Base-by-base conservation (phyloP, 2,797 vertebrate genomes). In the Aulostomus chinensis region DNA sequence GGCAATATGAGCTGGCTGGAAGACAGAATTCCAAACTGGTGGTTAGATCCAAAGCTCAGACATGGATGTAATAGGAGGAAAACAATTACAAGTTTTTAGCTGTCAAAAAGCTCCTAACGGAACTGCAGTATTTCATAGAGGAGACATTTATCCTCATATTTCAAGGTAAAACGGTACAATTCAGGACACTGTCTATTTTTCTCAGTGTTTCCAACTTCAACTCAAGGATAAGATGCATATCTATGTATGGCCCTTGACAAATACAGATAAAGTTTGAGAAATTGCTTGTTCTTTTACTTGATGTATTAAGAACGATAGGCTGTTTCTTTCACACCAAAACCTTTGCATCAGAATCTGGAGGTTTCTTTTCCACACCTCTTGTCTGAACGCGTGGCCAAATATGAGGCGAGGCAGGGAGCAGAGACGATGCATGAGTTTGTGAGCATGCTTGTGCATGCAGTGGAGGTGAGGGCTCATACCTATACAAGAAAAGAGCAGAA, bases 171-270 rank as follows among this genome's bases (percentile, higher is more conserved):
- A 64, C 62, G 22, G 17, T 59, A 58, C 42, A 20, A 54, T 68
- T 81, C n/a, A n/a, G n/a, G n/a, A n/a, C n/a, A n/a, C n/a, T n/a
- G n/a, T n/a, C n/a, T n/a, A n/a, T n/a, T 70, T 46, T 62, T 71
- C 68, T 83, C 73, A 78, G 53, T 28, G 38, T 55, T 38, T 77
- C 33, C 40, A 73, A 59, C 60, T 68, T 77, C 51, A 66, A 68
- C 60, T 69, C 71, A 66, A 58, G 68, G 73, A 85, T 84, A 82
- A 83, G 68, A 59, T 57, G 76, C 53, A 58, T 79, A 86, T 86
- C 78, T 84, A 37, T 78, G 75, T 81, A 76, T 49, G 70, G 41
- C 39, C 67, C n/a, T 31, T 67, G 75, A 86, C 77, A 83, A 79
- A 76, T n/a, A n/a, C n/a, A n/a, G 76, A 86, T 81, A 81, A 78